These are phyloP conservation scores for Strix occidentalis DNA, from an alignment of 2,797 vertebrate species.

Conservation along the genomic window DNA sequence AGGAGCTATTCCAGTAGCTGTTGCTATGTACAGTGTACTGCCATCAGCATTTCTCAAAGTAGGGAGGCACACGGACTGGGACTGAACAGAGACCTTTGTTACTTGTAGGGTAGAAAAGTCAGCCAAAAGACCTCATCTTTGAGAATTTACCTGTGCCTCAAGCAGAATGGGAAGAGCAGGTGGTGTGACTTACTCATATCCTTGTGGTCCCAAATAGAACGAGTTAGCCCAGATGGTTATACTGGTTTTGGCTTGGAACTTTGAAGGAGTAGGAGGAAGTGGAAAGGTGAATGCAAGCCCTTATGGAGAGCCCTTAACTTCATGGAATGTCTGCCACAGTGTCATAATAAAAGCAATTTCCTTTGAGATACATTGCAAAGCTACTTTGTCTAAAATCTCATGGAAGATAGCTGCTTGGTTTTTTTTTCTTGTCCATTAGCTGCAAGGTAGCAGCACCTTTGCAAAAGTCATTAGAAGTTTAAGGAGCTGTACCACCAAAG, in stretches of 20 bases:
- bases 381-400: neutral
- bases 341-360: neutral
- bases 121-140: neutral
- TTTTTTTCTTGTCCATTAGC: neutral
- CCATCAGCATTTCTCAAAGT: rapidly evolving
- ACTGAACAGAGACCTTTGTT: neutral
- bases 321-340: neutral
- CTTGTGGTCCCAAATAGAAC: neutral
- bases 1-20: neutral
- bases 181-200: neutral
- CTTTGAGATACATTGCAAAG: neutral
- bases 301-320: neutral
- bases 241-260: neutral
- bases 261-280: neutral
- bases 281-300: neutral
- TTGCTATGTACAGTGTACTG: neutral
- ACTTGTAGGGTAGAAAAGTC: neutral
- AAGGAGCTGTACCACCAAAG: neutral
- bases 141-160: neutral
- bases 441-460: neutral
- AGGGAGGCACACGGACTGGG: neutral
- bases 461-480: neutral
- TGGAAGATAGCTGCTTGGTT: neutral
- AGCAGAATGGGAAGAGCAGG: neutral
- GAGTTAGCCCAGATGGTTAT: neutral